Percentiles rank a stretch among this genome's conserved stretches.
Conservation (phyloP, 2,113 vertebrate species). For the Oxyura jamaicensis region DNA sequence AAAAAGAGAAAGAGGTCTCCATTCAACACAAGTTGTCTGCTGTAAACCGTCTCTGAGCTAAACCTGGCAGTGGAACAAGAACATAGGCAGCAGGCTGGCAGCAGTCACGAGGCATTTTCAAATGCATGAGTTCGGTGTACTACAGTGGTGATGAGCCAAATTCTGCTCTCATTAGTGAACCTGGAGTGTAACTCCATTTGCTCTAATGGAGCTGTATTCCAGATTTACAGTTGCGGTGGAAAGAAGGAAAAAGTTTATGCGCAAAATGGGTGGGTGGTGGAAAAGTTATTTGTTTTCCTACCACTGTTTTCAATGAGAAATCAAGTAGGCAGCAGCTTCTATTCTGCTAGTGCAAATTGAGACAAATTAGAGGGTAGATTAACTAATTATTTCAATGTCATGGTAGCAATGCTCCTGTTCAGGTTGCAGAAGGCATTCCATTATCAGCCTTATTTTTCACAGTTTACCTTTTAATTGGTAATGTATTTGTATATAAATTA, state of each 20-base stretch:
- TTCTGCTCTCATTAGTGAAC: not conserved
- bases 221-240: not conserved
- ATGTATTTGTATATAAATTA: constrained; percentile 29
- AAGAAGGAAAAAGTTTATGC: not conserved
- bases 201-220: constrained; percentile 22
- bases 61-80: not conserved
- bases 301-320: constrained; percentile 3
- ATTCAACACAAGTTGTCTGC: not conserved
- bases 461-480: constrained; percentile 58
- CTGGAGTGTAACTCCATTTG: not conserved
- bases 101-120: not conserved
- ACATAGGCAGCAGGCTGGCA: not conserved
- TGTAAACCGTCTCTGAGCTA: not conserved
- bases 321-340: not conserved
- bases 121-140: not conserved
- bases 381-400: constrained; percentile 52
- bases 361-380: constrained; percentile 52
- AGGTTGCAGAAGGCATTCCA: constrained; percentile 35
- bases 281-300: not conserved
- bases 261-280: not conserved
- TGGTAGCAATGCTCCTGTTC: not conserved
- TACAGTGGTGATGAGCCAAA: not conserved
- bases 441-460: constrained; percentile 29
- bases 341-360: constrained; percentile 47
- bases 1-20: not conserved